Evolutionary conservation across 1,140 invertebrate species (phyloP), one percentile per base, ranked within the genome.

Genomic region (Mactra quadrangularis): DNA sequence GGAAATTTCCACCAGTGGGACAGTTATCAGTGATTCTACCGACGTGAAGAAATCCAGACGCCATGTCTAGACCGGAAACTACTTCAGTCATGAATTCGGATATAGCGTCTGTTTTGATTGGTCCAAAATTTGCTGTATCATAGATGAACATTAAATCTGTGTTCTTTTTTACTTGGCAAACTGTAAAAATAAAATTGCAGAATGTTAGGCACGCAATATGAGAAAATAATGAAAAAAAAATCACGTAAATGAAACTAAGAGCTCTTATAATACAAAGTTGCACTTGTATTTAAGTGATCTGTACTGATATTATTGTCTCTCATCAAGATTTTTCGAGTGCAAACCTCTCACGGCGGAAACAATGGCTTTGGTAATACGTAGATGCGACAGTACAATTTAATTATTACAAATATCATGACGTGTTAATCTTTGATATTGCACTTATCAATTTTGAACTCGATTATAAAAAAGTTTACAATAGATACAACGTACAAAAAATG

Each of bases 101-200:
- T 13, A 90, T 87, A 9, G 77, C 60, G 15, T 53, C 50, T 11
- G 86, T 60, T 50, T 85, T 71, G 1, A 19, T 15, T 0, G 55
- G 19, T 25, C 87, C 86, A 27, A 89, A 60, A 15, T 82, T 75
- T 4, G 74, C 55, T 6, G 86, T 57, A 60, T 91, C 86, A 68
- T 87, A 90, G 19, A 89, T 81, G 60, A 90, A 90, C 25, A 90
- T 75, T 25, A 89, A 75, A 68, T 90, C 89, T 17, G 82, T 81
- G 13, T 72, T 59, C 33, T 52, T 78, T 27, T 75, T 66, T 1
- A 68, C 68, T 6, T 71, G 57, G 50, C 85, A 87, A 29, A 71
- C 87, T 86, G 85, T 15, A 85, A 84, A 77, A n/a, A 52, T 59
- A 33, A 27, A 59, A 55, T 15, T 19, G 9, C 25, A 60, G 22